phyloP scores from a whole-genome alignment of 2,797 vertebrate species.

The Schizopygopsis malacanthus region DNA sequence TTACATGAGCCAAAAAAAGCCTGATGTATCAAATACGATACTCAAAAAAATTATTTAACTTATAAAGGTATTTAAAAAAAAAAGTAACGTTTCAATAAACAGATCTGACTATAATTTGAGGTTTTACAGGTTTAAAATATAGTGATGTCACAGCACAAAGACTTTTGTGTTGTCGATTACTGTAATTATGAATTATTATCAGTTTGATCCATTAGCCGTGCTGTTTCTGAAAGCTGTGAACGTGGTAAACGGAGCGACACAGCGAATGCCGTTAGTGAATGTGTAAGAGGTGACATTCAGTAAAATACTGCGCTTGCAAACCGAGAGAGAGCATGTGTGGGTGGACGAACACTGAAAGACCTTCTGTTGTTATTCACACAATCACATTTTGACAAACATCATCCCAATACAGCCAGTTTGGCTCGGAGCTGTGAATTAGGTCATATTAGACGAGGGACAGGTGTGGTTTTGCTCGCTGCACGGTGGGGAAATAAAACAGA shows the following conservation, averaged over 20 bases:
- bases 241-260: not conserved
- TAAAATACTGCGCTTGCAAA: conserved; percentile 43
- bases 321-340: conserved; percentile 40
- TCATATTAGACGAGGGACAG: conserved; percentile 38
- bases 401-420: not conserved
- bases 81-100: not conserved
- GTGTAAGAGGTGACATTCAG: conserved; percentile 53
- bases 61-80: too few species aligned
- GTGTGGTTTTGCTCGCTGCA: conserved; percentile 30
- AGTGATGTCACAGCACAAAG: not conserved
- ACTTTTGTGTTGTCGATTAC: not conserved
- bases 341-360: conserved; percentile 45
- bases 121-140: not conserved
- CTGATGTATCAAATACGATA: not conserved
- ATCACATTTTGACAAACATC: conserved; percentile 42
- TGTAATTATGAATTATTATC: not conserved
- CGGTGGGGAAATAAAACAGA: conserved; percentile 2
- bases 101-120: not conserved
- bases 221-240: not conserved
- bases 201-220: not conserved
- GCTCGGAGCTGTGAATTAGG: conserved; percentile 14
- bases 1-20: too few species aligned
- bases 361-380: conserved; percentile 53
- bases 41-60: not conserved
- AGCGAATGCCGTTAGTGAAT: conserved; percentile 5